phyloP scores from a whole-genome alignment of 2,888 invertebrate genomes.

The Rhagonycha lutea region DNA sequence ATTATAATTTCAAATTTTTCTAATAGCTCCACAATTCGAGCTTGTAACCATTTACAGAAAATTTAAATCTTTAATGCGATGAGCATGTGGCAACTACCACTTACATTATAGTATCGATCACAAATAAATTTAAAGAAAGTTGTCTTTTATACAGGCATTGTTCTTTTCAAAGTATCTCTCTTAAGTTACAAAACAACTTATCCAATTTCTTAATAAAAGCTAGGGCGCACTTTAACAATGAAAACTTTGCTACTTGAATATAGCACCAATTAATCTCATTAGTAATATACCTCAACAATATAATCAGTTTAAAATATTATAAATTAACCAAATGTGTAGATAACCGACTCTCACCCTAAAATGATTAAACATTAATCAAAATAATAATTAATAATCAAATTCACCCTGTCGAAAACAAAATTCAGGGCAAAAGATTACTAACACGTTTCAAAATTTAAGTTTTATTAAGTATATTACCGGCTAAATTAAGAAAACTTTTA shows the following conservation, averaged over 20 bases:
- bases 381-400: no score
- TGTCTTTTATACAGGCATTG: neutral
- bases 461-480: no score
- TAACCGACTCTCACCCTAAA: no score
- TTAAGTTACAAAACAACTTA: neutral
- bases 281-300: neutral
- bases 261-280: neutral
- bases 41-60: neutral
- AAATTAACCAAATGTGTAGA: neutral
- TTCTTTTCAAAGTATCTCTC: neutral
- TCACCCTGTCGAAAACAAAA: no score
- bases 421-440: no score
- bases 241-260: neutral
- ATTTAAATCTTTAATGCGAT: neutral
- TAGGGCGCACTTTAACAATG: neutral
- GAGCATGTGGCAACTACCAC: neutral
- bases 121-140: neutral
- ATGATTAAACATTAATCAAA: neutral
- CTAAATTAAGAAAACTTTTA: no score
- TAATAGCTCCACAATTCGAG: neutral
- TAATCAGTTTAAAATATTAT: neutral
- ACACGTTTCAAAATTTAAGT: no score
- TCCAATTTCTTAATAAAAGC: neutral
- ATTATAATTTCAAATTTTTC: neutral
- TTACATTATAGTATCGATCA: neutral